Percentiles rank a stretch among this genome's conserved stretches.
Conservation (phyloP, 1,140 invertebrate species). For the Nasonia longicornis region DNA sequence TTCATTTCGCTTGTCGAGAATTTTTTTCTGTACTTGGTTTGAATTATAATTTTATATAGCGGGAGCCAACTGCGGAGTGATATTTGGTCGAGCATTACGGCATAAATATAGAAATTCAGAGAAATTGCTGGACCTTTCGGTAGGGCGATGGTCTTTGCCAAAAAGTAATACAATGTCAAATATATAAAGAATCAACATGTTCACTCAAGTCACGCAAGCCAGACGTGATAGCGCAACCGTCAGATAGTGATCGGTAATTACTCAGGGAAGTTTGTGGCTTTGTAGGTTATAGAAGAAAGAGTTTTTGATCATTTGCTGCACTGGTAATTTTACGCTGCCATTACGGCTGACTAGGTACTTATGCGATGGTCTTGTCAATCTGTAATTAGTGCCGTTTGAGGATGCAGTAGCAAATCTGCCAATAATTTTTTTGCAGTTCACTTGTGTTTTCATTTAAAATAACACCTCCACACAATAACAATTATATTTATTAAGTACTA, state of each 20-base stretch:
- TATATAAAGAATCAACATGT: no score
- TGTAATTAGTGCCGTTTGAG: slow-evolving; percentile 29
- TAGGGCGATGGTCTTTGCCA: no score
- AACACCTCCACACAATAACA: background rate
- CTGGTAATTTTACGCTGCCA: slow-evolving; percentile 16
- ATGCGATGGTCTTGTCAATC: background rate
- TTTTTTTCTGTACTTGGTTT: no score
- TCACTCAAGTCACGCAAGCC: no score
- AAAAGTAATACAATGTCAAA: no score
- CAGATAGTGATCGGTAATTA: background rate
- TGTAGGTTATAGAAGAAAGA: background rate
- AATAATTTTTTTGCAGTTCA: background rate
- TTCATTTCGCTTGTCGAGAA: background rate
- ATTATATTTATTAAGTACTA: background rate
- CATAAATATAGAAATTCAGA: no score
- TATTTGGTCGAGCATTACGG: no score
- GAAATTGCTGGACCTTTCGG: no score
- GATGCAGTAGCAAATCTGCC: background rate
- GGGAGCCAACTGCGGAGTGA: no score
- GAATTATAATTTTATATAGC: no score
- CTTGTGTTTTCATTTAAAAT: background rate
- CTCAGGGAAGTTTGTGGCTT: background rate
- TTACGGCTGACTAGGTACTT: slow-evolving; percentile 6
- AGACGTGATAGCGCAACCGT: background rate
- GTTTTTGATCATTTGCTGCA: slow-evolving; percentile 17